Evolutionary conservation across 2,797 vertebrate species (phyloP).

Genomic region (Acanthurus tractus): DNA sequence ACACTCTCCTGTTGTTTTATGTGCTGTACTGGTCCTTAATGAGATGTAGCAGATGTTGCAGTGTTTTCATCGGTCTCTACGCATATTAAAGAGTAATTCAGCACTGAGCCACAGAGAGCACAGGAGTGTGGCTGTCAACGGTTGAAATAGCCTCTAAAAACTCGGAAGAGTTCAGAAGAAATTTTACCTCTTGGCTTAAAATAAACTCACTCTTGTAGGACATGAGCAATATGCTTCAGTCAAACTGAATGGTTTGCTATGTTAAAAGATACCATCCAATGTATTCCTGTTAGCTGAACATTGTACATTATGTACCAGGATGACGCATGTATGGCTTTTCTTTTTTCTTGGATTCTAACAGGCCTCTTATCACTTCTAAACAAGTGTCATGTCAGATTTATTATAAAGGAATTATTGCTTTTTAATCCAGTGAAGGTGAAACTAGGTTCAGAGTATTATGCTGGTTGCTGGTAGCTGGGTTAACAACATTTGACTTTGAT

Average conservation of each 20-base stretch:
- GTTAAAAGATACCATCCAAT: too few species aligned
- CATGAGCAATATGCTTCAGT: too few species aligned
- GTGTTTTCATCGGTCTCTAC: conserved; percentile 12
- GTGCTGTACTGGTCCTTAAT: background rate
- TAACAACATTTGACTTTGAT: background rate
- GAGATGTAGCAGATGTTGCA: conserved; percentile 25
- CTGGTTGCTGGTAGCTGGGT: background rate
- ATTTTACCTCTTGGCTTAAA: too few species aligned
- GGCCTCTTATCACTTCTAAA: too few species aligned
- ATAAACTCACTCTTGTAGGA: too few species aligned
- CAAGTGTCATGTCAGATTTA: too few species aligned
- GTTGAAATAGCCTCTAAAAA: background rate
- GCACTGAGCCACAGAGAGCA: background rate
- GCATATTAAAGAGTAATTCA: background rate
- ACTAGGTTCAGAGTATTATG: background rate
- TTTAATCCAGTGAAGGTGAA: background rate
- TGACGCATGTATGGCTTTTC: too few species aligned
- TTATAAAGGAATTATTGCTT: background rate
- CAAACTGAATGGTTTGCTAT: too few species aligned
- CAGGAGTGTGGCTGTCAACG: background rate
- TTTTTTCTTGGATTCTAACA: too few species aligned
- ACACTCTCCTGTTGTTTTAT: conserved; percentile 24
- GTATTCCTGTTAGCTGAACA: too few species aligned
- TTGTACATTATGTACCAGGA: too few species aligned
- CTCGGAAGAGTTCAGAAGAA: background rate